These are phyloP conservation scores for Zaprionus kolodkinae DNA, from an alignment of 1,140 invertebrate species.

Conservation along the genomic window DNA sequence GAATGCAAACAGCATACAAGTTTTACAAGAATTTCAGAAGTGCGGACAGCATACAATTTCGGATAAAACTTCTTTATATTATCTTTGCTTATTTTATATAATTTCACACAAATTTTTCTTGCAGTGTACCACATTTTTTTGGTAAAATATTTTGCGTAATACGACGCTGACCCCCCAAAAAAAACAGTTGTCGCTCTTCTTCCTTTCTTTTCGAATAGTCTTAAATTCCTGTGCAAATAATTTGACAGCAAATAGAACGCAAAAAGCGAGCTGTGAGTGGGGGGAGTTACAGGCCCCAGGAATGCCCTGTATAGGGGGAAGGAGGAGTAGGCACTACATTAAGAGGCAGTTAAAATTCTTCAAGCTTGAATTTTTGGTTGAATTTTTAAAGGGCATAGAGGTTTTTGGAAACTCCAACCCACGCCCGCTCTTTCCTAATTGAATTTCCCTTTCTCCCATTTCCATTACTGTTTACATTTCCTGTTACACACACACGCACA, in stretches of 20 bases:
- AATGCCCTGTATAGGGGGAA: not conserved
- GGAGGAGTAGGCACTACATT: not conserved
- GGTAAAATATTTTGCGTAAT: slow-evolving; percentile 62
- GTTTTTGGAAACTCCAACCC: not conserved
- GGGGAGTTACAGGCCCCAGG: not conserved
- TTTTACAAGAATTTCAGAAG: no score
- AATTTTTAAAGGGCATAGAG: not conserved
- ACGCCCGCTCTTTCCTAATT: slow-evolving; percentile 42
- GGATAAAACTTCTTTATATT: no score
- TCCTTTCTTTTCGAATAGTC: slow-evolving; percentile 62
- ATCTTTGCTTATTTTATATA: not conserved
- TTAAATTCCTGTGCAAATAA: slow-evolving; percentile 74
- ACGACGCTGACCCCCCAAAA: slow-evolving; percentile 54
- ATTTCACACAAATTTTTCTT: not conserved
- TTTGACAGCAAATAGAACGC: slow-evolving; percentile 70
- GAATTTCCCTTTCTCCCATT: slow-evolving; percentile 55
- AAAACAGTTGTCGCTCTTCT: slow-evolving; percentile 60
- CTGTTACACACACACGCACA: slow-evolving; percentile 47
- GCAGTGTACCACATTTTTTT: slow-evolving; percentile 26
- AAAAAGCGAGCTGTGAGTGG: not conserved
- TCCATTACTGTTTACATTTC: slow-evolving; percentile 59
- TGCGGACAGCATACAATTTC: no score
- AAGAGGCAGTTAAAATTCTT: not conserved
- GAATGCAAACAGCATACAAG: no score
- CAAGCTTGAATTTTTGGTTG: not conserved